Evolutionary conservation across 1,140 invertebrate genomes (phyloP), one percentile per base, ranked within the genome.

Genomic region (Macrotrachela quadricornifera): DNA sequence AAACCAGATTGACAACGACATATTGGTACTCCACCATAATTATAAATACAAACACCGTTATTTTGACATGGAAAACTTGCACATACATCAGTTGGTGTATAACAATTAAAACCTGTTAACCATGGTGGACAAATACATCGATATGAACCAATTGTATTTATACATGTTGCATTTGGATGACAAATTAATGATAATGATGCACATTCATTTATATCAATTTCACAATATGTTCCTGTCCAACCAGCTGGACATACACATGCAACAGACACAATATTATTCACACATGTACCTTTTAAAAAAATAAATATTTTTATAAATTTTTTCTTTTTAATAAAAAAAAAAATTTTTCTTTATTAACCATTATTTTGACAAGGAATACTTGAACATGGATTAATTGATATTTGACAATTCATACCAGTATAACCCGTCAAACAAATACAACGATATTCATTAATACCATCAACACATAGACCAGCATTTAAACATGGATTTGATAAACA

Each of bases 351-450:
- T 30, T 30, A 30, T 30, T 30, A 42, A n/a, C 49, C 49, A 42
- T 42, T 42, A 10, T 10, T 38, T 15, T 14, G 14, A 51, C 50
- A 51, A 13, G 50, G 50, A 14, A 13, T 36, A 11, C 17, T 44
- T 16, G 30, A 30, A 38, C 50, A 51, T 10, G 37, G 21, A 21
- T 46, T 54, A 1, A 49, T 9, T 8, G n/a, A 11, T 18, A 42
- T 16, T 44, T 51, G 30, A 46, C 61, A 62, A 15, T 42, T 55
- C 44, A 55, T 48, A 57, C 87, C 87, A 39, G 78, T 79, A 64
- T 88, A 92, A 47, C 85, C 86, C 10, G 79, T 73, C n/a, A 81
- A 79, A 61, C 85, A 91, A 18, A 73, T 77, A 71, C 85, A 91
- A 57, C 77, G 76, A 72, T 82, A 88, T 44, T 76, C 77, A 57